A percentile compares a stretch with the other conserved stretches of the same genome.
Evolutionary conservation across 1,140 invertebrate species (phyloP).

Genomic region (Platyura marginata): DNA sequence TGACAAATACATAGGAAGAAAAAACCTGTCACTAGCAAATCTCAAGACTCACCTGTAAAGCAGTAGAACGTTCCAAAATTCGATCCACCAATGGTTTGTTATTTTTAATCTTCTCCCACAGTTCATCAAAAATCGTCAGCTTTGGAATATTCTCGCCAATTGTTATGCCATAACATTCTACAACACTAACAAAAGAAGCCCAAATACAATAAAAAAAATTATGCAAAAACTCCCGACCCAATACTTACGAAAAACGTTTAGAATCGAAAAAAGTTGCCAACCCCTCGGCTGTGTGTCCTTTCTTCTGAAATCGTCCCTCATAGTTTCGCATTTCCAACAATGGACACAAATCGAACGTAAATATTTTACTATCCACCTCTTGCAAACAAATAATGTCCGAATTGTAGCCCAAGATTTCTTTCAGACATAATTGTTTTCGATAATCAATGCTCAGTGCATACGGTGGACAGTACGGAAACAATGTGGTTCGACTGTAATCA

Average conservation of each 20-base stretch:
- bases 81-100: conserved; percentile 38
- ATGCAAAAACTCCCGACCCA: background rate
- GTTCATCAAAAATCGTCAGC: conserved; percentile 30
- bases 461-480: conserved; percentile 65
- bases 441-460: conserved; percentile 68
- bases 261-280: conserved; percentile 54
- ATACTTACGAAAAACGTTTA: conserved; percentile 40
- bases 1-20: too few species aligned
- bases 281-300: conserved; percentile 56
- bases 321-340: conserved; percentile 34
- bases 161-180: conserved; percentile 27
- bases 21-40: too few species aligned
- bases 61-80: conserved; percentile 41
- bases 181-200: too few species aligned
- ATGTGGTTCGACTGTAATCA: conserved; percentile 43
- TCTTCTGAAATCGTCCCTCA: conserved; percentile 49
- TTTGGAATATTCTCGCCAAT: conserved; percentile 36
- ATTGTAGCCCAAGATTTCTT: conserved; percentile 77
- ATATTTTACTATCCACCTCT: conserved; percentile 77
- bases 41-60: too few species aligned
- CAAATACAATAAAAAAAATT: too few species aligned
- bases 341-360: conserved; percentile 44
- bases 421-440: conserved; percentile 62
- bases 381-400: conserved; percentile 79
- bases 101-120: conserved; percentile 37